Base-by-base conservation (phyloP, 2,888 invertebrate species). In the Rhamphomyia laevipes region DNA sequence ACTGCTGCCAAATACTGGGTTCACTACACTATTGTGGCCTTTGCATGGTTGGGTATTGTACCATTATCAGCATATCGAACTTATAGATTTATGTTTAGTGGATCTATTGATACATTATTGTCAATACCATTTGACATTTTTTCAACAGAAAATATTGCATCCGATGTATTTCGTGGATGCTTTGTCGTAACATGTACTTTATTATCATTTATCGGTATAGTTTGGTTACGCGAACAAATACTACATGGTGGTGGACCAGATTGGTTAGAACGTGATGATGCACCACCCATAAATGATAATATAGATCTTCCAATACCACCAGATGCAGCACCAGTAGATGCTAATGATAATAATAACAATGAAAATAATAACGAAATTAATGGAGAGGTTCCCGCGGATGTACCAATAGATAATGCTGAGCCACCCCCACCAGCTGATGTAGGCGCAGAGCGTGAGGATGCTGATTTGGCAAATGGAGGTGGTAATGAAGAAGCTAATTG, bases 201-300 rank as follows among this genome's bases (percentile, higher is more conserved):
- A 50, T 86, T 94, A 66, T 90, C 92, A 1, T 99, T 99, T 65
- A 95, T 99, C 60, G 94, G 95, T 7, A 42, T 97, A 43, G 92
- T 99, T 5, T 99, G 99, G 97, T 73, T 99, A 45, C 74, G 97
- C 56, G 99, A 99, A 71, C 99, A 99, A 72, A 96, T 99, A 52
- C 77, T 97, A 61, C 92, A 95, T 65, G 96, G 95, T 1, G 96
- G 95, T 27, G 96, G 94, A 0, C 95, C 95, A 0, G 95, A 95
- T 61, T 96, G 96, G 96, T 75, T 96, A 86, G 57, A 51, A 10
- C 53, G 50, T 9, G 52, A 55, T 7, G 56, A 55, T 43, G 50
- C 43, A 10, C 57, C 48, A 6, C 52, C 49, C 7, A 53, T 48
- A 7, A 53, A 42, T 1, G 57, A 54, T 5, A 43, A 48, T 35